phyloP scores from a whole-genome alignment of 2,113 vertebrate genomes.

The Neoarius graeffei region DNA sequence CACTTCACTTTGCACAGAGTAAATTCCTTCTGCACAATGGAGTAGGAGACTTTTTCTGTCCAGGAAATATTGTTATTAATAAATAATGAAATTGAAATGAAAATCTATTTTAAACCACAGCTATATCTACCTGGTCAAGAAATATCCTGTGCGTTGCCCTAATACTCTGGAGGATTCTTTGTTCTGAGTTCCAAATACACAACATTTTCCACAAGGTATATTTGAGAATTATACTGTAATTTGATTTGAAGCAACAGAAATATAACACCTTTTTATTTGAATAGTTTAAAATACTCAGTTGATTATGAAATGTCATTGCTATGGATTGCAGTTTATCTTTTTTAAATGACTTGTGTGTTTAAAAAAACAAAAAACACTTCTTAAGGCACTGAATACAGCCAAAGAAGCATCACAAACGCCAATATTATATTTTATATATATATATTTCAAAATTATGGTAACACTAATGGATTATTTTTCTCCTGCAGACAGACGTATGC shows the following conservation, averaged over 20 bases:
- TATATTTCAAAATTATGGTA: too few species aligned
- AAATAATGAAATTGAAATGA: slow-evolving; percentile 37
- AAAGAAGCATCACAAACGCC: slow-evolving; percentile 2
- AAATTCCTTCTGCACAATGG: slow-evolving; percentile 19
- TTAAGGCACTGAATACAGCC: slow-evolving; percentile 31
- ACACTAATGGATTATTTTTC: too few species aligned
- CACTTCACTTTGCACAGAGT: not conserved
- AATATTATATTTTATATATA: too few species aligned
- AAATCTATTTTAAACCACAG: slow-evolving; percentile 40
- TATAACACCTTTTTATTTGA: not conserved
- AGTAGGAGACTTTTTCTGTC: slow-evolving; percentile 28
- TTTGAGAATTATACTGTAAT: not conserved
- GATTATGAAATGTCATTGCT: not conserved
- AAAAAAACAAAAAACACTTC: not conserved
- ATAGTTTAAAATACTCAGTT: not conserved
- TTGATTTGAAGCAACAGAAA: too few species aligned
- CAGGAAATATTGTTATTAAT: slow-evolving; percentile 32
- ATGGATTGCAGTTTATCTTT: not conserved
- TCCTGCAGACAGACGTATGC: too few species aligned
- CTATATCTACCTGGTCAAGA: slow-evolving; percentile 3
- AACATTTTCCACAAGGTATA: not conserved
- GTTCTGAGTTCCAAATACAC: not conserved
- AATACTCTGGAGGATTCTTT: slow-evolving; percentile 7
- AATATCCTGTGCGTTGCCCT: not conserved
- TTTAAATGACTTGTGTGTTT: not conserved